Percentiles rank a stretch among this genome's conserved stretches.
phyloP scores from a whole-genome alignment of 2,888 invertebrate species.

The Tholera decimalis region DNA sequence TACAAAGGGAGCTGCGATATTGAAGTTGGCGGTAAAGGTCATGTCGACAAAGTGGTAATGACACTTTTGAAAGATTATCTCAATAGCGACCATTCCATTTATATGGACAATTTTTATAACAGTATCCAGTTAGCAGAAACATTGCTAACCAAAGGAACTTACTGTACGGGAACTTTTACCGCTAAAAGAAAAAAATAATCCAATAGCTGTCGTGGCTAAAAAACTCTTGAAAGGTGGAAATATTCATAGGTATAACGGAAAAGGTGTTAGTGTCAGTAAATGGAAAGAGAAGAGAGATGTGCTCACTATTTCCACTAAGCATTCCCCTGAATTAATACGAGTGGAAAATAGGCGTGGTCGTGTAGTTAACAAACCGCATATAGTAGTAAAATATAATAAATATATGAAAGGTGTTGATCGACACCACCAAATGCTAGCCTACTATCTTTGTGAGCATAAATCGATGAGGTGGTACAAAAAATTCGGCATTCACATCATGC shows the following conservation, averaged over 20 bases:
- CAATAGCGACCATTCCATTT: slow-evolving; percentile 9
- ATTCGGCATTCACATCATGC: too few relatives aligned
- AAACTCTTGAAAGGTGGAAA: slow-evolving; percentile 10
- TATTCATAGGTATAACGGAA: slow-evolving; percentile 13
- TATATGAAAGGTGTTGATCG: slow-evolving; percentile 47
- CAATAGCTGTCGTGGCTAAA: too few relatives aligned
- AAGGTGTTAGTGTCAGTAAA: slow-evolving; percentile 30
- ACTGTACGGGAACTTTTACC: too few relatives aligned
- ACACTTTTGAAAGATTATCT: slow-evolving; percentile 2
- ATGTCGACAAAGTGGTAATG: too few relatives aligned
- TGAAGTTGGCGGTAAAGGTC: slow-evolving; percentile 12
- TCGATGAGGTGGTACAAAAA: too few relatives aligned
- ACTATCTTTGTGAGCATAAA: too few relatives aligned
- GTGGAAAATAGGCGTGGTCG: slow-evolving; percentile 21
- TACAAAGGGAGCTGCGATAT: slow-evolving; percentile 21
- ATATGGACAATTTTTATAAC: slow-evolving; percentile 28
- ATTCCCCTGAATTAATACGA: slow-evolving; percentile 2
- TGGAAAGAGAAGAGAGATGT: slow-evolving; percentile 40
- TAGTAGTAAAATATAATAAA: slow-evolving; percentile 54
- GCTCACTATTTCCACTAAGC: slow-evolving; percentile 30
- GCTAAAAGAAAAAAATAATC: too few relatives aligned
- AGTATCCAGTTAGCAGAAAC: slow-evolving; percentile 14
- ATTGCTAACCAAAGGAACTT: neutral
- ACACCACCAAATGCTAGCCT: too few relatives aligned
- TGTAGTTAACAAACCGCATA: slow-evolving; percentile 42